These are phyloP conservation scores for Archocentrus centrarchus DNA, from an alignment of 2,113 vertebrate genomes.

Conservation along the genomic window DNA sequence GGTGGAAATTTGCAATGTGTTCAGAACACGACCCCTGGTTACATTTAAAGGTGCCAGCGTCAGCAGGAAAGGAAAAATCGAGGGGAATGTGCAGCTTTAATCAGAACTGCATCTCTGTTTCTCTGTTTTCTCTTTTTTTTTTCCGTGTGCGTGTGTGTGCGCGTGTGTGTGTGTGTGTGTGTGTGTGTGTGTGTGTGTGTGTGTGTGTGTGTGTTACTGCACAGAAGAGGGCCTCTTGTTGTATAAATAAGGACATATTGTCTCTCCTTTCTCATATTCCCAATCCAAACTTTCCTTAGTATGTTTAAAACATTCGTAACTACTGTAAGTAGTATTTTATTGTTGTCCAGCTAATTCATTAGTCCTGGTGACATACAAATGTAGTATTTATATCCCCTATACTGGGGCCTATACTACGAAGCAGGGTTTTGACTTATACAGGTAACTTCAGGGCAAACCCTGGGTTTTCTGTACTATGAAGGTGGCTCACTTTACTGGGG, in stretches of 20 bases:
- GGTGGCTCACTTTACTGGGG: too few species aligned
- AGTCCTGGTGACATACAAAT: background rate
- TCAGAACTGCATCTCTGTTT: conserved; percentile 59
- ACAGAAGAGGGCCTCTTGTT: conserved; percentile 28
- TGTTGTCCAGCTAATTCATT: background rate
- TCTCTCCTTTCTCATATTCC: background rate
- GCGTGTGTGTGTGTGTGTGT: too few species aligned
- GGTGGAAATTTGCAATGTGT: conserved; percentile 68
- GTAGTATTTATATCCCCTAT: background rate
- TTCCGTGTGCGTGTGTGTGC: background rate
- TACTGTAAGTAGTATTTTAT: background rate
- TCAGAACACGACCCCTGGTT: conserved; percentile 66
- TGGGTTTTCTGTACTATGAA: too few species aligned
- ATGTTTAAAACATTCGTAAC: background rate
- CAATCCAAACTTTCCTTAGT: background rate
- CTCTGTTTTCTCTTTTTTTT: conserved; percentile 6
- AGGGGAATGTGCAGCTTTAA: conserved; percentile 72
- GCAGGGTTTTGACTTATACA: too few species aligned
- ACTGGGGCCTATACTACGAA: too few species aligned
- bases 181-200: background rate
- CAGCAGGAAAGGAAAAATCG: conserved; percentile 65
- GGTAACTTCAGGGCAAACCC: too few species aligned
- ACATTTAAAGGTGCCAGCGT: conserved; percentile 63
- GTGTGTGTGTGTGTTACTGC: background rate
- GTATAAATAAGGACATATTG: conserved; percentile 7